phyloP scores from a whole-genome alignment of 1,140 invertebrate genomes.

The Aphelinus atriplicis region DNA sequence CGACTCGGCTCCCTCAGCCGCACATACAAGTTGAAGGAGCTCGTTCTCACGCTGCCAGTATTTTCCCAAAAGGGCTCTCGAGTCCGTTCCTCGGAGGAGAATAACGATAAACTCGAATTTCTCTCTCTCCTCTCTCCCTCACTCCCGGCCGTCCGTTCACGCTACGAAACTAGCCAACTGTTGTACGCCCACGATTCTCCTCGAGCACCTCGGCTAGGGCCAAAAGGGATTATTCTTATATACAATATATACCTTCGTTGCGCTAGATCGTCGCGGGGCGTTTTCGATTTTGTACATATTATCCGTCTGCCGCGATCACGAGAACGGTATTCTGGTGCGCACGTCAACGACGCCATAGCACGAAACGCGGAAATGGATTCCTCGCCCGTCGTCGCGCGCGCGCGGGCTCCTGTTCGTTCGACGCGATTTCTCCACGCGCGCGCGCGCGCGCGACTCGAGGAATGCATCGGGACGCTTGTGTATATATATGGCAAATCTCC shows the following conservation, averaged over 20 bases:
- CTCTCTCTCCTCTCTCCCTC: slow-evolving; percentile 1
- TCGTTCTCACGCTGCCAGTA: too few species aligned
- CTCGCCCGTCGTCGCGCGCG: background rate
- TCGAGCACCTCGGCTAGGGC: background rate
- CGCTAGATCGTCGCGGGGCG: background rate
- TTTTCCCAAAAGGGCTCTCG: too few species aligned
- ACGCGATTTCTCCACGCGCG: too few species aligned
- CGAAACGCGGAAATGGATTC: background rate
- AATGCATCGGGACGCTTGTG: too few species aligned
- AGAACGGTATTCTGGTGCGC: background rate
- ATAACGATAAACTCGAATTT: too few species aligned
- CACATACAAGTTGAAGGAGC: too few species aligned
- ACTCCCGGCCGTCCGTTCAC: too few species aligned
- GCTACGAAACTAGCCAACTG: slow-evolving; percentile 20
- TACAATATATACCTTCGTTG: background rate
- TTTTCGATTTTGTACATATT: slow-evolving; percentile 23
- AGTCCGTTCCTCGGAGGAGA: too few species aligned
- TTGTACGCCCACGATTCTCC: background rate
- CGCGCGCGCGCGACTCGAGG: too few species aligned
- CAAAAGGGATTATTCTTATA: background rate
- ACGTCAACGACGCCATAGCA: background rate
- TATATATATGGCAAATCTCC: too few species aligned
- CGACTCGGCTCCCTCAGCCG: too few species aligned
- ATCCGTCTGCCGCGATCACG: background rate
- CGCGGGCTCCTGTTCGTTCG: too few species aligned